Evolutionary conservation across 2,113 vertebrate genomes (phyloP), one percentile per base, ranked within the genome.

Genomic region (Helogale parvula): DNA sequence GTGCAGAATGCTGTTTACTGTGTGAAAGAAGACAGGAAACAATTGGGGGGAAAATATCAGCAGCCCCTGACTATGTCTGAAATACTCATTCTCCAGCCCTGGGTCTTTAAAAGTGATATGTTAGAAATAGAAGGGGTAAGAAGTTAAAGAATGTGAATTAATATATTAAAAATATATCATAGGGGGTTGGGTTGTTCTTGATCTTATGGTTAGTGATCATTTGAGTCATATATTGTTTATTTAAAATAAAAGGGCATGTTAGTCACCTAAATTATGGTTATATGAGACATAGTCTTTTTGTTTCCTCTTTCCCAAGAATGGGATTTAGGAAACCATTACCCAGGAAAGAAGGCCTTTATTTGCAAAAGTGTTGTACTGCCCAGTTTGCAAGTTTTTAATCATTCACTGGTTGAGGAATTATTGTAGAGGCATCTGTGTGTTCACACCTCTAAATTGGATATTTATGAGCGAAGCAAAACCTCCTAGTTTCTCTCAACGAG

Each of bases 401-500:
- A 41, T 79, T 91, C 41, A 47, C 79, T 96, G 33, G 27, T 76
- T 89, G 47, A 96, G 60, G 57, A 65, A 82, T 92, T 93, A 77
- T 68, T 90, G 94, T 57, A 94, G 65, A 94, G 63, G 31, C 85
- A 68, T 69, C 13, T 76, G 6, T 68, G 60, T 33, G 71, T 71
- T 90, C 35, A 90, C 3, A 87, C 4, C 13, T 81, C 35, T 65
- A 38, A 60, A 68, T 89, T 79, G n/a, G 29, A 76, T 93, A 82
- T 81, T 96, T 76, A 88, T 83, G 76, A 93, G 84, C 84, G 94
- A 96, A 86, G 7, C 5, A 95, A 95, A 97, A 69, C 33, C 33
- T 90, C 38, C 41, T 81, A 27, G 27, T 85, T 97, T 92, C 23
- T 94, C 69, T 77, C 90, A 87, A 57, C 81, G 71, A 60, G 41